Evolutionary conservation across 2,113 vertebrate genomes (phyloP), one percentile per base, ranked within the genome.

Genomic region (Neogobius melanostomus): DNA sequence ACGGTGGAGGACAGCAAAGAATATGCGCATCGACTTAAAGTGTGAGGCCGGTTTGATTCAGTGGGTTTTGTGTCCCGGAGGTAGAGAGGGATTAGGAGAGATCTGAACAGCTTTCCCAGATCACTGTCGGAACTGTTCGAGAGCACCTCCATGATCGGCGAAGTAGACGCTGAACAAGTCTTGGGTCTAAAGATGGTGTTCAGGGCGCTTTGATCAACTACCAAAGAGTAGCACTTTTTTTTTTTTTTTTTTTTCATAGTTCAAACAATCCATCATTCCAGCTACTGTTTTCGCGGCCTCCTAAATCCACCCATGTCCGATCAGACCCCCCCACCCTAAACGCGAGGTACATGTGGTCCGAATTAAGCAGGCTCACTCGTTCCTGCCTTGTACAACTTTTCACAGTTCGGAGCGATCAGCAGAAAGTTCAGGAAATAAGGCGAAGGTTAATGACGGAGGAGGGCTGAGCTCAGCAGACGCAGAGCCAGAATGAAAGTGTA

Each of bases 1-100:
- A 57, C 50, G 12, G 71, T 21, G 72, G 53, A 54, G 79, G 83
- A 73, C 81, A 72, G 81, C 59, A 16, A 56, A 76, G 57, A 74
- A 74, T 84, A 48, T 45, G 78, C 69, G 47, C 73, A 76, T 60
- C 42, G 73, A 68, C 60, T 79, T 91, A 90, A 92, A 54, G 83
- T 82, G 88, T 16, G 6, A 69, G 83, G 69, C 1, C 57, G 69
- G 63, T 67, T 75, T 91, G 80, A 90, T 91, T 88, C 74, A 66
- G 63, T 79, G 75, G 28, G 12, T 72, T 72, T 63, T 84, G 89
- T 89, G 79, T 69, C 82, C 80, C 69, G 64, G 88, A 90, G 73
- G 83, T 83, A 89, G 81, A 85, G 71, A 47, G 48, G 85, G 91
- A 91, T 92, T 91, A 86, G 82, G 80, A 80, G 75, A 81, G 64